Conservation (phyloP, 2,888 invertebrate genomes). For the Erebia ligea region DNA sequence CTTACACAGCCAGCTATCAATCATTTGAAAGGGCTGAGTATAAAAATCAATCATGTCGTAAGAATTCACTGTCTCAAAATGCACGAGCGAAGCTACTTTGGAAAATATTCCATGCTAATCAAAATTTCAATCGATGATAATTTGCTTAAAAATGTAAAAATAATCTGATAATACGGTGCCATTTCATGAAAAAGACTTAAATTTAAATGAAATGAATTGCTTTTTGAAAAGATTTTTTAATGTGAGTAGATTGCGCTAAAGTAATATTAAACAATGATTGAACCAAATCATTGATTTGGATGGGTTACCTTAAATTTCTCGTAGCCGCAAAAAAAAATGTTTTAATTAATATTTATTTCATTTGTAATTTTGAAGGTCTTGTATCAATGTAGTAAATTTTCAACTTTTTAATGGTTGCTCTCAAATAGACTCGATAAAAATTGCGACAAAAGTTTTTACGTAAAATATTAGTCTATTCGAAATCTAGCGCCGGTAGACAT, state of each 20-base stretch:
- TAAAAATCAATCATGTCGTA: slow-evolving; percentile 35
- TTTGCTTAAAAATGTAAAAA: neutral
- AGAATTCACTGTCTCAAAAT: slow-evolving; percentile 18
- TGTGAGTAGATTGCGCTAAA: too few relatives aligned
- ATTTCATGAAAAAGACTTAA: neutral
- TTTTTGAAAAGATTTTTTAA: neutral
- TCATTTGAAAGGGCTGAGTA: slow-evolving; percentile 40
- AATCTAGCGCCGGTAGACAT: neutral
- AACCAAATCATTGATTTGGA: too few relatives aligned
- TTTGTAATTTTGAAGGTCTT: too few relatives aligned
- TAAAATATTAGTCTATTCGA: too few relatives aligned
- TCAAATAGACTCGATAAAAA: too few relatives aligned
- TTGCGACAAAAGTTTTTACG: too few relatives aligned
- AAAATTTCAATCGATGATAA: neutral
- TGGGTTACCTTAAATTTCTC: too few relatives aligned
- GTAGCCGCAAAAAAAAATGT: too few relatives aligned
- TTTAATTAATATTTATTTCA: too few relatives aligned
- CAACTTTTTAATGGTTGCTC: too few relatives aligned
- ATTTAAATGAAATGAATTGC: neutral
- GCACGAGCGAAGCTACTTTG: slow-evolving; percentile 11
- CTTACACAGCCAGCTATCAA: slow-evolving; percentile 44
- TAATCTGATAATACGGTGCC: neutral
- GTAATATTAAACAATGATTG: too few relatives aligned
- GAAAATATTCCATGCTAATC: neutral
- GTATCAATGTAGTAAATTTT: too few relatives aligned